Base-by-base conservation (phyloP, 2,113 vertebrate genomes). In the Poeciliopsis prolifica region DNA sequence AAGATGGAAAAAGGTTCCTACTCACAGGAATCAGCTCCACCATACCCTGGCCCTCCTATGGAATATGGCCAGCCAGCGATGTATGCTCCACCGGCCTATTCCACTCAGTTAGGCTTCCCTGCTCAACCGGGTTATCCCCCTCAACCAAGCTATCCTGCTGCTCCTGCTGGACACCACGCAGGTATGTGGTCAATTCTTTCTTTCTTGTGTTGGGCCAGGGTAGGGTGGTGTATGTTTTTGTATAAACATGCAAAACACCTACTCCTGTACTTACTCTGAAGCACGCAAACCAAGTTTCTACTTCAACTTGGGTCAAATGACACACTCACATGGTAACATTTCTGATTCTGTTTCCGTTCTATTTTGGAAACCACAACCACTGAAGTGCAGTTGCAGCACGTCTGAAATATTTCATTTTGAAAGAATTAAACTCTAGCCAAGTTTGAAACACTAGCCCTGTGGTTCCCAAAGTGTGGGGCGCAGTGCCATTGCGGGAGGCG, bases 1-100 rank as follows among this genome's bases (percentile, higher is more conserved):
- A 86, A 83, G 64, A 92, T 92, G 91, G 85, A 92, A 31, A 91
- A 91, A 62, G 86, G 70, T 70, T 28, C 51, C 81, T 61, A 14
- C 15, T 66, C 81, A 35, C 35, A 81, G 6, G 86, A 86, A 0
- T 6, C 75, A 19, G 82, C 89, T 51, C 90, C 90, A 26, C 87
- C 90, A 0, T 93, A 92, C 73, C 86, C 90, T 0, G 90, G 83
- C 26, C 90, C 88, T 10, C 88, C 83, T 14, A 0, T 78, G n/a
- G 65, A 51, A 75, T 82, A 89, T 30, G 0, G 0, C 44, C 82
- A 70, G 30, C 86, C 83, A 51, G 78, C 54, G 29, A 42, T 75
- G 17, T 69, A 54, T 19, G 78, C 78, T 78, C 84, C 67, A 0
- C 77, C 74, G 12, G 64, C 13, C 12, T 40, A 13, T 68, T 62